Conservation (phyloP, 2,888 invertebrate species). For the Cistogaster globosa region DNA sequence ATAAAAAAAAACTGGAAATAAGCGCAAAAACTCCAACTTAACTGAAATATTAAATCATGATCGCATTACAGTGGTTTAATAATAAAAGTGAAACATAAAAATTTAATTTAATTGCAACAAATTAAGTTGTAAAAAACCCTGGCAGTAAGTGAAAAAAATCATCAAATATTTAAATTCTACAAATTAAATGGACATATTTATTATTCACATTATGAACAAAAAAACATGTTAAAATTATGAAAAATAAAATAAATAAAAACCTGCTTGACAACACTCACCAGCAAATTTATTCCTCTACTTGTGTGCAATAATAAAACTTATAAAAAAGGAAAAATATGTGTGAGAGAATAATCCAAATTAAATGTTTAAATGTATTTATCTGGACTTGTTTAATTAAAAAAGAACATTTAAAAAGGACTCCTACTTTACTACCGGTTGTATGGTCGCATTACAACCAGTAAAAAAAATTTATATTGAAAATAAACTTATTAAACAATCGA, state of each 20-base stretch:
- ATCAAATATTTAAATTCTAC: conserved; percentile 21
- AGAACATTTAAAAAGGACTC: not conserved
- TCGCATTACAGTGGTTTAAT: conserved; percentile 53
- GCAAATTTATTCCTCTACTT: not conserved
- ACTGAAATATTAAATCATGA: conserved; percentile 45
- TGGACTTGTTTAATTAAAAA: conserved; percentile 18
- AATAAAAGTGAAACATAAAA: conserved; percentile 35
- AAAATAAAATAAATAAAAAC: not conserved
- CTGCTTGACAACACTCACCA: not conserved
- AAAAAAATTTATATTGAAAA: not conserved
- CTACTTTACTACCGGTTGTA: not conserved
- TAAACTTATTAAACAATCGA: not conserved
- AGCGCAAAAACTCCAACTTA: conserved; percentile 27
- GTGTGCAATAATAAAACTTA: not conserved
- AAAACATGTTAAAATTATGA: not conserved
- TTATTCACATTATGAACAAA: conserved; percentile 44
- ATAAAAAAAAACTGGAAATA: not conserved
- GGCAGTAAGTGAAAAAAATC: not conserved
- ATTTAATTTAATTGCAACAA: conserved; percentile 56
- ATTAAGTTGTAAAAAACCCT: conserved; percentile 41
- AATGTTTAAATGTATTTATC: not conserved
- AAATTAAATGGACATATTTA: conserved; percentile 63
- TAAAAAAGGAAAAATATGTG: not conserved
- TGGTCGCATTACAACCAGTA: not conserved
- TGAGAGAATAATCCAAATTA: not conserved